Base-by-base conservation (phyloP, 1,140 invertebrate species). In the Drosophila rufa region DNA sequence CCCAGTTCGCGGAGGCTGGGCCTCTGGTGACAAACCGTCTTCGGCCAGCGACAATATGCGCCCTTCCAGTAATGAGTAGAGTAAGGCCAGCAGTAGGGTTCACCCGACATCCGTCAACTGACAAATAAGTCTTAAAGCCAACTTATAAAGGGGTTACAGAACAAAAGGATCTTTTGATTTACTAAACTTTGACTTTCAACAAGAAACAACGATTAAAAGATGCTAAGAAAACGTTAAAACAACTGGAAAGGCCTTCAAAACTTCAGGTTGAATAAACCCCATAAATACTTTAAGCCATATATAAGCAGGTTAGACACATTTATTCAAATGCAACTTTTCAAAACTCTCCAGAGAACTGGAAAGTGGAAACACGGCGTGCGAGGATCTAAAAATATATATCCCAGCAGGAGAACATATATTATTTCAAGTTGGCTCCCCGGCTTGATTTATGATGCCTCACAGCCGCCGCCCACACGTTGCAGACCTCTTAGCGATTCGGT, bases 21-120 rank as follows among this genome's bases (percentile, higher is more conserved):
- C 65, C 78, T 92, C 58, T 92, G 91, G 91, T 92, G 91, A 92
- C 91, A 92, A 79, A 86, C 91, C 75, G 75, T 92, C 47, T 92
- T 92, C 7, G 84, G 84, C 42, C 91, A 92, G 80, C 87, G 91
- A 59, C 91, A 92, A 70, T 92, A 92, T 36, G 81, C 91, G 53
- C 68, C 91, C 58, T 91, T 92, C 55, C 87, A 92, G 80, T 92
- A 86, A 84, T 65, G 51, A 50, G 45, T 38, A 60, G 27, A 61
- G 33, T 55, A 22, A 30, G 22, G 0, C 11, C 19, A 38, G 7
- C 9, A 11, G 19, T 38, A 43, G 46, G 62, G 46, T 30, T n/a
- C 45, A 9, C 30, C 47, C 27, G 22, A 15, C 14, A 56, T 42
- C 50, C 38, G 56, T 14, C 43, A 71, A 19, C 60, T 65, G 81